A percentile compares a stretch with the other conserved stretches of the same genome.
These are phyloP conservation scores for Xestia rhomboidea DNA, from an alignment of 2,888 invertebrate genomes.

Conservation along the genomic window DNA sequence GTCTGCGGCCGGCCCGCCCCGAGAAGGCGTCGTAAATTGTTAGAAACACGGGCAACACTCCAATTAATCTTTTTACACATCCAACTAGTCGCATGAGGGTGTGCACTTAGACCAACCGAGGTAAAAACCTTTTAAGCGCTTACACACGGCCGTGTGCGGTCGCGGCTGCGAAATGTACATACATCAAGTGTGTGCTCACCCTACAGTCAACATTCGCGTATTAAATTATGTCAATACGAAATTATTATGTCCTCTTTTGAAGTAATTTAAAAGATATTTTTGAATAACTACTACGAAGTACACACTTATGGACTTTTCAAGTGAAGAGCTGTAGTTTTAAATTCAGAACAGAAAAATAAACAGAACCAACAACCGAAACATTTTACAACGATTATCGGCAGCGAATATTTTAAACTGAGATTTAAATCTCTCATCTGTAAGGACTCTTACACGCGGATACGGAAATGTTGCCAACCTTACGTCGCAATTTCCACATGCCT, in stretches of 20 bases:
- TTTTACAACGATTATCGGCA: slow-evolving; percentile 63
- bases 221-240: slow-evolving; percentile 33
- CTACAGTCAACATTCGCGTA: slow-evolving; percentile 31
- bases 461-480: slow-evolving; percentile 87
- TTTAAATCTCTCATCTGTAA: slow-evolving; percentile 85
- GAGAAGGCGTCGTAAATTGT: slow-evolving; percentile 88
- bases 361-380: slow-evolving; percentile 42
- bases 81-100: slow-evolving; percentile 87
- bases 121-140: slow-evolving; percentile 81
- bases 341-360: slow-evolving; percentile 43
- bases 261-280: slow-evolving; percentile 8
- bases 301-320: slow-evolving; percentile 6
- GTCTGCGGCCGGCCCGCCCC: slow-evolving; percentile 88
- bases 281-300: slow-evolving; percentile 5
- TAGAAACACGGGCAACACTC: slow-evolving; percentile 88
- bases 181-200: slow-evolving; percentile 37
- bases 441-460: slow-evolving; percentile 84
- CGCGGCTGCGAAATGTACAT: slow-evolving; percentile 53
- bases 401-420: slow-evolving; percentile 78
- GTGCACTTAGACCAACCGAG: slow-evolving; percentile 84
- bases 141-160: slow-evolving; percentile 74
- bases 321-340: slow-evolving; percentile 20
- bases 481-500: slow-evolving; percentile 89
- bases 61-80: slow-evolving; percentile 91
- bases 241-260: slow-evolving; percentile 3